These are phyloP conservation scores for Thecophora atra DNA, from an alignment of 2,888 invertebrate genomes.

Conservation along the genomic window DNA sequence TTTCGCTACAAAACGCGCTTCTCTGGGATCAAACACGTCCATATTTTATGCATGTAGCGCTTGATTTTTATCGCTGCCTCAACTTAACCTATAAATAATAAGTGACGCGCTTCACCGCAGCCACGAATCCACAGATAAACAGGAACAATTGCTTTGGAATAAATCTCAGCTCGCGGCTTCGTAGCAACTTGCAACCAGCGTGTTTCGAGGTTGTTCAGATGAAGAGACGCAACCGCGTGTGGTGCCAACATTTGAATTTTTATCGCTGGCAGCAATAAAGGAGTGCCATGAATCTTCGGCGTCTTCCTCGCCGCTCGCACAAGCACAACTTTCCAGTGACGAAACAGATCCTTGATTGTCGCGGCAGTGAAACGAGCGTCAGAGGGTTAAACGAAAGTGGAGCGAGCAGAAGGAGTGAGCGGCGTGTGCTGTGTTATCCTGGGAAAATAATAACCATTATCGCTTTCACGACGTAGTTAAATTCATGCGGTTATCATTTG, in stretches of 20 bases:
- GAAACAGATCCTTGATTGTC: conserved; percentile 11
- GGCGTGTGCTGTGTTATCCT: not conserved
- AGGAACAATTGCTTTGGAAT: conserved; percentile 35
- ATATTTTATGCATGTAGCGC: conserved; percentile 5
- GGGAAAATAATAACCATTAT: not conserved
- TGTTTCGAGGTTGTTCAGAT: conserved; percentile 17
- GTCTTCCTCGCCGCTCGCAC: not conserved
- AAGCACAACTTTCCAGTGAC: not conserved
- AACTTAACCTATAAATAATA: conserved; percentile 35
- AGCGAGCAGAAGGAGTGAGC: not conserved
- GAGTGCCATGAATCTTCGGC: not conserved
- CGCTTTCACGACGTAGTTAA: not conserved
- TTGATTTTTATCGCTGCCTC: conserved; percentile 26
- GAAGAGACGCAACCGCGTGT: conserved; percentile 9
- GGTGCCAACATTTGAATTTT: conserved; percentile 14
- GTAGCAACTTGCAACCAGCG: not conserved
- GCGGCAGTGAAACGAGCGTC: conserved; percentile 3
- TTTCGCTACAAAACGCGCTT: not conserved
- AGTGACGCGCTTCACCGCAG: not conserved
- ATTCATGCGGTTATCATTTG: not conserved
- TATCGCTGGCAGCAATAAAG: not conserved
- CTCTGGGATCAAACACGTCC: not conserved
- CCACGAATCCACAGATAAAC: conserved; percentile 8
- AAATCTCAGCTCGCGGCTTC: conserved; percentile 29
- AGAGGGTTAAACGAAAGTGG: not conserved